phyloP scores from a whole-genome alignment of 2,113 vertebrate species.

The Sorex fumeus region DNA sequence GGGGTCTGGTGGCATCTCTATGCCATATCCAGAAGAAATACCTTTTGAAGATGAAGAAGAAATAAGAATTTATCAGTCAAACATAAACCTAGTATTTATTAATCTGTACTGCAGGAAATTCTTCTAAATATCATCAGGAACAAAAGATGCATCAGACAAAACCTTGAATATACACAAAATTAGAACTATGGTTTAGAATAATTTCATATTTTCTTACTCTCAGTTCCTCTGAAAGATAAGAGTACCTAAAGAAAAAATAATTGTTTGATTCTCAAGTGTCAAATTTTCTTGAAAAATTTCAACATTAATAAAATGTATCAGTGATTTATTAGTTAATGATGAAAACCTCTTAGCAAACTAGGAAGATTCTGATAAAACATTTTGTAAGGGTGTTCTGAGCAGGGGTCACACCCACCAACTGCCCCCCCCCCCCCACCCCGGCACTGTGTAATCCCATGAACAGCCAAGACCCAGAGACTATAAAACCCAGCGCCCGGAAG shows the following conservation, averaged over 20 bases:
- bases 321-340: too few relatives aligned
- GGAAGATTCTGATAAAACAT: background rate
- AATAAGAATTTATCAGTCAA: slow-evolving; percentile 8
- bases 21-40: too few relatives aligned
- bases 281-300: too few relatives aligned
- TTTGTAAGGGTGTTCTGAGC: background rate
- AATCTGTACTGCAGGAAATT: background rate
- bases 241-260: background rate
- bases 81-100: slow-evolving; percentile 47
- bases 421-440: too few relatives aligned
- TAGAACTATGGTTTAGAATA: background rate
- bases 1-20: too few relatives aligned
- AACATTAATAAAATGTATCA: too few relatives aligned
- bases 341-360: background rate
- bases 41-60: slow-evolving; percentile 20
- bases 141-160: slow-evolving; percentile 20
- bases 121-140: slow-evolving; percentile 6
- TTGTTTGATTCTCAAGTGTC: too few relatives aligned
- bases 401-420: too few relatives aligned
- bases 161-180: slow-evolving; percentile 20
- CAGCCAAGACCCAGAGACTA: too few relatives aligned
- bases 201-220: slow-evolving; percentile 15
- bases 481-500: too few relatives aligned
- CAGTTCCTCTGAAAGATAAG: slow-evolving; percentile 35
- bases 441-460: too few relatives aligned